Evolutionary conservation across 2,113 vertebrate genomes (phyloP).

Genomic region (Pica pica): DNA sequence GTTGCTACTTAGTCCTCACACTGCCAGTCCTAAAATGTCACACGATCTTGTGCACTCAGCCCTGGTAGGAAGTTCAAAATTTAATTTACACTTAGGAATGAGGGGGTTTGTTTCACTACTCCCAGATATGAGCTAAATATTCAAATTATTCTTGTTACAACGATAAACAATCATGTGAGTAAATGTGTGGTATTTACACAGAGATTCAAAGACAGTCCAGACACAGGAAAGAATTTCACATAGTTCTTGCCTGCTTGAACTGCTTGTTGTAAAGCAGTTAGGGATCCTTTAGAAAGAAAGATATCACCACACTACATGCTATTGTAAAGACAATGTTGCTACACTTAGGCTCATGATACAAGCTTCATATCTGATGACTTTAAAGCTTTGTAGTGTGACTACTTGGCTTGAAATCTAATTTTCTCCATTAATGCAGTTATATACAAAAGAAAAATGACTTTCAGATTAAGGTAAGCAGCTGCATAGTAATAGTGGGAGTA

Average conservation of each 20-base stretch:
- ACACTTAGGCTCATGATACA: constrained; percentile 9
- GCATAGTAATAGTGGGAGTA: constrained; percentile 30
- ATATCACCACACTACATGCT: not conserved
- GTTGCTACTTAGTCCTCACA: not conserved
- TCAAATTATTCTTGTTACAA: not conserved
- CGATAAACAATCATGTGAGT: not conserved
- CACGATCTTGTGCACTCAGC: not conserved
- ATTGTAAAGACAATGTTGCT: not conserved
- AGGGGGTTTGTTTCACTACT: not conserved
- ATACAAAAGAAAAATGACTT: constrained; percentile 63
- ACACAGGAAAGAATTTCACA: not conserved
- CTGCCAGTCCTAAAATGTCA: not conserved
- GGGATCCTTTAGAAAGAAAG: not conserved
- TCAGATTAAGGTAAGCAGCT: constrained; percentile 60
- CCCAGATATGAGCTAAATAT: not conserved
- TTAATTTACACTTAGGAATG: not conserved
- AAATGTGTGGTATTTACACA: not conserved
- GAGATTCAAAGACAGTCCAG: not conserved
- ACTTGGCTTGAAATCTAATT: constrained; percentile 63
- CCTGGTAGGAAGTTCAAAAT: not conserved
- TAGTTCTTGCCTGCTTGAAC: not conserved
- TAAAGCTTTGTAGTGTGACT: constrained; percentile 59
- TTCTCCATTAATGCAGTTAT: constrained; percentile 61
- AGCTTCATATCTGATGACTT: constrained; percentile 52
- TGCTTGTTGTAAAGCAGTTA: not conserved